Percentiles rank a stretch among this genome's conserved stretches.
Evolutionary conservation across 2,888 invertebrate species (phyloP).

Genomic region (Andrena dorsata): DNA sequence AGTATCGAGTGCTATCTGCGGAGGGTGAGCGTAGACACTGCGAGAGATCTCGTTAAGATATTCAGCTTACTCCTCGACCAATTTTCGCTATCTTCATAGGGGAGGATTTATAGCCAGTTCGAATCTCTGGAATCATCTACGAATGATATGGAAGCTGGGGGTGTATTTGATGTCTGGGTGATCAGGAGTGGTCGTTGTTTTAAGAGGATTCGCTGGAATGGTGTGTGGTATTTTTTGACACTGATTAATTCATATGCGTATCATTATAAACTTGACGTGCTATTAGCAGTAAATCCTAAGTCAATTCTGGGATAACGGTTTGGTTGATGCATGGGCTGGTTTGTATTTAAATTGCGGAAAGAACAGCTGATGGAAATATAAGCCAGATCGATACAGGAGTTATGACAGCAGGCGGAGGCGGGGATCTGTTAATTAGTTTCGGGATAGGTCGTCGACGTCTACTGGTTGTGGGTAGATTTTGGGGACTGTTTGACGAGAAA

Average conservation of each 20-base stretch:
- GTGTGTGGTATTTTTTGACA: neutral
- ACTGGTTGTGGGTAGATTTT: constrained; percentile 1
- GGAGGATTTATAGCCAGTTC: neutral
- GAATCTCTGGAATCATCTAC: neutral
- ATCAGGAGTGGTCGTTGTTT: neutral
- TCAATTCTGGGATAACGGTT: constrained; percentile 9
- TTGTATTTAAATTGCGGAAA: constrained; percentile 15
- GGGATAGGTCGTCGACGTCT: constrained; percentile 17
- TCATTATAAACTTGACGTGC: constrained; percentile 39
- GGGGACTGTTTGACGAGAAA: neutral
- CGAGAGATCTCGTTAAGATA: constrained; percentile 5
- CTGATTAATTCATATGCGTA: constrained; percentile 29
- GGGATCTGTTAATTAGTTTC: constrained; percentile 59
- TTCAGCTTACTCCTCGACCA: constrained; percentile 2
- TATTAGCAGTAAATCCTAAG: constrained; percentile 54
- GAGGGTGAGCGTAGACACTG: neutral
- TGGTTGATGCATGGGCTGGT: constrained; percentile 5
- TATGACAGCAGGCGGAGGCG: constrained; percentile 32
- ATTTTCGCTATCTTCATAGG: constrained; percentile 5
- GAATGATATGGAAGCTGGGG: neutral
- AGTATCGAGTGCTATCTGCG: neutral
- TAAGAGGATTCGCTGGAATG: neutral
- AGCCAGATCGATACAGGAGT: constrained; percentile 54
- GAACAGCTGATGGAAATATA: constrained; percentile 9
- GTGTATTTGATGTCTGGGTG: too few relatives aligned